Base-by-base conservation (phyloP, 2,113 vertebrate genomes). In the Eretmochelys imbricata region DNA sequence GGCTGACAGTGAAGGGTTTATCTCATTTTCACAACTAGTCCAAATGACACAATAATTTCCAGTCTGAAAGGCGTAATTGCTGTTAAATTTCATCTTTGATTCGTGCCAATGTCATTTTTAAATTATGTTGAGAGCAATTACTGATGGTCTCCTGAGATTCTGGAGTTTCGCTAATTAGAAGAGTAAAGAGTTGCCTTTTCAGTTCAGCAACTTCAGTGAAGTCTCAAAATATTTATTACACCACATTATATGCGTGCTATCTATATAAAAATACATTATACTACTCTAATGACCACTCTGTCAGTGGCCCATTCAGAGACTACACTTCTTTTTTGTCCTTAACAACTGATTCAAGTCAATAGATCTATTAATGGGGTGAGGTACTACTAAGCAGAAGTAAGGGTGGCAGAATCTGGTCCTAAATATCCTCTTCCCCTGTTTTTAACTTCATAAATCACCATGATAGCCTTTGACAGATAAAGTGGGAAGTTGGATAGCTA, bases 31-130 rank as follows among this genome's bases (percentile, higher is more conserved):
- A 81, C 48, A 46, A 2, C 4, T 91, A 80, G 55, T 82, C 55
- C 51, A 46, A 83, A 42, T 78, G 13, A 78, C 42, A 84, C 24
- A 89, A 90, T 91, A 94, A 90, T 91, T 90, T 94, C 72, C 87
- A 19, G 82, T 53, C 55, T n/a, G 27, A 49, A 83, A 89, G 19
- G 31, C 84, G 53, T 46, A 0, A 76, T 14, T 93, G 13, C 17
- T 85, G 57, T 86, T 90, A 89, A 49, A 51, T 87, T 89, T 91
- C 76, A 85, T 5, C 46, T 94, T 84, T 76, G 10, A 38, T 87
- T 89, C 38, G 82, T 55, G 11, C 2, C 24, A 87, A 1, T 87
- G 25, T 91, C 11, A 1, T 79, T 90, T 88, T 62, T 76, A 72
- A 96, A 9, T 6, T 83, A 20, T 22, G 22, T 8, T 13, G 11